Conservation (phyloP, 2,888 invertebrate species). For the Drosophila lacicola region DNA sequence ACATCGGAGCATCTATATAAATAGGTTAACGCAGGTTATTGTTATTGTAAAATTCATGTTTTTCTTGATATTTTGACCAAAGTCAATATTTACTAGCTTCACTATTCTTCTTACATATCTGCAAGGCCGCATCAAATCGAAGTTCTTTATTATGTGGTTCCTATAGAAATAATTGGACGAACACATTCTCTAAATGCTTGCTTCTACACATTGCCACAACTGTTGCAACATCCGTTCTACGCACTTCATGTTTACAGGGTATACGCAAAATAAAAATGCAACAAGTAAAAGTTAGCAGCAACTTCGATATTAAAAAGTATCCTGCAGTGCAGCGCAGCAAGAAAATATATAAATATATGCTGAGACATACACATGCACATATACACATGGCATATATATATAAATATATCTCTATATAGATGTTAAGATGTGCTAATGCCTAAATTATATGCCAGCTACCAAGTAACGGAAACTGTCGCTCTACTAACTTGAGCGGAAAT, state of each 20-base stretch:
- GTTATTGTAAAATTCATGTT: no score
- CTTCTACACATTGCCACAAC: no score
- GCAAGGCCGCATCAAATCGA: no score
- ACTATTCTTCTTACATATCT: no score
- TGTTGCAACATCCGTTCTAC: no score
- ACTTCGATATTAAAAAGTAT: slow-evolving; percentile 64
- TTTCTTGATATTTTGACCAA: no score
- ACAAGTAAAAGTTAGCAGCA: slow-evolving; percentile 45
- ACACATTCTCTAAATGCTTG: neutral
- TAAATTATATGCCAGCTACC: slow-evolving; percentile 68
- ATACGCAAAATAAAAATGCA: slow-evolving; percentile 40
- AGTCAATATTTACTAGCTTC: no score
- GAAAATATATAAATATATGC: slow-evolving; percentile 11
- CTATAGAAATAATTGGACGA: no score
- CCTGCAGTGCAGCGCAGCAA: slow-evolving; percentile 58
- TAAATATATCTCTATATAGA: slow-evolving; percentile 15
- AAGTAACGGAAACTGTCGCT: slow-evolving; percentile 69
- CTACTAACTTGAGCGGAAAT: slow-evolving; percentile 79
- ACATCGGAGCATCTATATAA: no score
- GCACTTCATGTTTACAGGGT: neutral
- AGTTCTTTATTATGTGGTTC: no score
- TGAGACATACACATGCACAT: neutral
- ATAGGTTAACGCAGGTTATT: no score
- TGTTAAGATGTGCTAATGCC: slow-evolving; percentile 58
- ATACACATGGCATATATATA: slow-evolving; percentile 7